phyloP scores from a whole-genome alignment of 2,113 vertebrate species.

The Lepus timidus region DNA sequence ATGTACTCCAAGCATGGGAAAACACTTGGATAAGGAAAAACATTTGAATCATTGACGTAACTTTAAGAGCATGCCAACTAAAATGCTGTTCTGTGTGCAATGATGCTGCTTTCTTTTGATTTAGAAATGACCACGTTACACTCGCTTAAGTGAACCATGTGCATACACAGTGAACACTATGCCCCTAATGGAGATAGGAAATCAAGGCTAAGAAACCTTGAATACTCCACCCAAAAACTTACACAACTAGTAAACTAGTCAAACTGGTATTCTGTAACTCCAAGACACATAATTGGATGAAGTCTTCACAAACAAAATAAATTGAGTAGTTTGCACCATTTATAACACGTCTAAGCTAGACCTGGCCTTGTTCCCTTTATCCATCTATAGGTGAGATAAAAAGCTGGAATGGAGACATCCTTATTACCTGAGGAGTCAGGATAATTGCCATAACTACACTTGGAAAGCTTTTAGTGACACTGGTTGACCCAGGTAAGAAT shows the following conservation, averaged over 20 bases:
- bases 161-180: background rate
- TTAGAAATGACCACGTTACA: background rate
- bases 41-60: background rate
- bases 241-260: background rate
- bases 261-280: background rate
- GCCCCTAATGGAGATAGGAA: background rate
- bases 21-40: background rate
- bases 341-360: background rate
- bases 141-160: background rate
- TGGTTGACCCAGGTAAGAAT: background rate
- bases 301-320: slow-evolving; percentile 9
- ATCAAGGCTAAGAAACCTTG: background rate
- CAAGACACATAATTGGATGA: accelerated
- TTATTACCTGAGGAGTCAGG: slow-evolving; percentile 33
- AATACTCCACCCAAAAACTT: background rate
- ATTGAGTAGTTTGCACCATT: background rate
- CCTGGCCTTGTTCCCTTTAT: background rate
- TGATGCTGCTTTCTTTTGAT: background rate
- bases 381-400: background rate
- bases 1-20: background rate
- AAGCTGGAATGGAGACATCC: background rate
- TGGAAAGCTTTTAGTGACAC: slow-evolving; percentile 74
- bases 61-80: background rate
- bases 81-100: background rate
- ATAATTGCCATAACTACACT: slow-evolving; percentile 15